A percentile compares a stretch with the other conserved stretches of the same genome.
Evolutionary conservation across 2,113 vertebrate genomes (phyloP).

Genomic region (Microcebus ravelobensis): DNA sequence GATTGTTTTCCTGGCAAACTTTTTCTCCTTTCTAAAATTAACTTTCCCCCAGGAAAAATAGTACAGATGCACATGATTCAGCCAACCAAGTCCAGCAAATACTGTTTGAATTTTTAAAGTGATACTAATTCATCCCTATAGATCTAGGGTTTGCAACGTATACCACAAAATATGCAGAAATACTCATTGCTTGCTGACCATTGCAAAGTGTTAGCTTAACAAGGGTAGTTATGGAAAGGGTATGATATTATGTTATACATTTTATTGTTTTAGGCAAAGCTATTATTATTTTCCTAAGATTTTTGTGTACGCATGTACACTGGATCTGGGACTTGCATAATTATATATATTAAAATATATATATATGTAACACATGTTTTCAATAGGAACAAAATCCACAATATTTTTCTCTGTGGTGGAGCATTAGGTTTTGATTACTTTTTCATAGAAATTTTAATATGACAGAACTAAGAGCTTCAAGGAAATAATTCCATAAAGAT

Average conservation of each 20-base stretch:
- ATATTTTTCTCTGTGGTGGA: conserved; percentile 71
- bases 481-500: conserved; percentile 68
- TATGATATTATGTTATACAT: conserved; percentile 47
- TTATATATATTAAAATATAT: conserved; percentile 45
- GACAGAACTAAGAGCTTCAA: conserved; percentile 72
- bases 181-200: conserved; percentile 66
- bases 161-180: conserved; percentile 58
- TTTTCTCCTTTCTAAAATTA: conserved; percentile 78
- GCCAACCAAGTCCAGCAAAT: conserved; percentile 65
- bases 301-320: conserved; percentile 56
- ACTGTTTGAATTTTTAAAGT: conserved; percentile 60
- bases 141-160: conserved; percentile 45
- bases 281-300: conserved; percentile 66
- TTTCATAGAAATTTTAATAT: conserved; percentile 79
- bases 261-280: not conserved
- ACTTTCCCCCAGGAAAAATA: conserved; percentile 76
- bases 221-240: conserved; percentile 61
- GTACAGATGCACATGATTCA: conserved; percentile 66
- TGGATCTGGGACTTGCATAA: conserved; percentile 56
- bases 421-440: conserved; percentile 78
- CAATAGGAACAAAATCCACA: conserved; percentile 67
- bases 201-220: conserved; percentile 70
- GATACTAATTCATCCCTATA: conserved; percentile 76
- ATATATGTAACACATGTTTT: conserved; percentile 70
- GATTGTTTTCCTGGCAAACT: conserved; percentile 71